phyloP scores from a whole-genome alignment of 2,113 vertebrate genomes.

The Delphinus delphis region DNA sequence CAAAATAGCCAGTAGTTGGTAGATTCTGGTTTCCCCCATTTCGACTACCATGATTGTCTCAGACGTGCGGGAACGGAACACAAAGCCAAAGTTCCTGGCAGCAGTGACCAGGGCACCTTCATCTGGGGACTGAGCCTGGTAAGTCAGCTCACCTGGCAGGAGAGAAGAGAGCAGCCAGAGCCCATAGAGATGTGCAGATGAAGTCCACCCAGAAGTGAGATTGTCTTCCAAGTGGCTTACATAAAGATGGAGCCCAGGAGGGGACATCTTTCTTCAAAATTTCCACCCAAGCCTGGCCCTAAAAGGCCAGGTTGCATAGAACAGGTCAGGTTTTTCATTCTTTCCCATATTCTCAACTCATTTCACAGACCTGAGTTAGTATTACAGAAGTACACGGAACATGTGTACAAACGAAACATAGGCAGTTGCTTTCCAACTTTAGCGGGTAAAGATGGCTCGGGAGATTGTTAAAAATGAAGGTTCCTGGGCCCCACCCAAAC shows the following conservation, averaged over 20 bases:
- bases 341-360: conserved; percentile 19
- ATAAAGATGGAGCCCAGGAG: neutral
- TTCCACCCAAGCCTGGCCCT: neutral
- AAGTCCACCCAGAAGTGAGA: neutral
- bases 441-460: neutral
- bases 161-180: neutral
- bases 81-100: conserved; percentile 95
- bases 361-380: neutral
- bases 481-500: neutral
- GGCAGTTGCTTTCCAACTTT: neutral
- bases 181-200: neutral
- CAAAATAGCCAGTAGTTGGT: conserved; percentile 92
- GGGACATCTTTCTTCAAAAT: conserved; percentile 37
- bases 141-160: conserved; percentile 87
- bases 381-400: neutral
- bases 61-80: conserved; percentile 92
- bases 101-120: conserved; percentile 96
- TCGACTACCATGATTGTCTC: conserved; percentile 91
- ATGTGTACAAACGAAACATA: neutral
- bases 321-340: neutral
- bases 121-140: conserved; percentile 98
- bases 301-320: neutral
- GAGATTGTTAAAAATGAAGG: neutral
- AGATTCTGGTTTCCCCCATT: conserved; percentile 88
- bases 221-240: neutral